Evolutionary conservation across 1,140 invertebrate genomes (phyloP).

Genomic region (Dendrolimus kikuchii): DNA sequence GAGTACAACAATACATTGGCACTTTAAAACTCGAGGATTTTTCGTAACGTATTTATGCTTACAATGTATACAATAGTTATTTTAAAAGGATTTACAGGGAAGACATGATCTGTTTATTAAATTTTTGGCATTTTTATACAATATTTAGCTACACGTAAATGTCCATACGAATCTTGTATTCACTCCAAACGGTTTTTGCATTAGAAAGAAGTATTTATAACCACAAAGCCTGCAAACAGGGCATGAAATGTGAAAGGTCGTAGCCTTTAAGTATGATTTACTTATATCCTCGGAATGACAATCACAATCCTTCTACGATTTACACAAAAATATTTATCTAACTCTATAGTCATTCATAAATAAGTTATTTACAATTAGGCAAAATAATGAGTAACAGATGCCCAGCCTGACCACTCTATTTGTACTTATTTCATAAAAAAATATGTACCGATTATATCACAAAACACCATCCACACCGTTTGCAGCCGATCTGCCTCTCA

Average conservation of each 20-base stretch:
- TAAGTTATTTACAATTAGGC: neutral
- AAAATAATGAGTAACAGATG: too few species aligned
- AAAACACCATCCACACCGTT: constrained; percentile 28
- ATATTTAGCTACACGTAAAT: constrained; percentile 5
- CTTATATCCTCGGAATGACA: constrained; percentile 27
- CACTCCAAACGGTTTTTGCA: neutral
- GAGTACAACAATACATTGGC: constrained; percentile 14
- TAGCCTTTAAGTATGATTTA: neutral
- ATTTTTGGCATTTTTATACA: constrained; percentile 15
- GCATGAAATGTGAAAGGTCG: too few species aligned
- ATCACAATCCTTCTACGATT: constrained; percentile 30
- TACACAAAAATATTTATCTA: constrained; percentile 6
- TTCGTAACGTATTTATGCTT: constrained; percentile 9
- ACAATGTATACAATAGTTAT: constrained; percentile 17
- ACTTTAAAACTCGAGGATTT: constrained; percentile 12
- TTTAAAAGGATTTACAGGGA: constrained; percentile 50
- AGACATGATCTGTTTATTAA: constrained; percentile 52
- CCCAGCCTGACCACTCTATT: constrained; percentile 42
- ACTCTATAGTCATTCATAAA: constrained; percentile 20
- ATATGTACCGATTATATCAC: constrained; percentile 66
- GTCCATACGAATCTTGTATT: neutral
- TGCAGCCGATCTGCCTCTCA: constrained; percentile 52
- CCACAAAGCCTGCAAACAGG: constrained; percentile 1
- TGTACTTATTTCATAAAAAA: constrained; percentile 69
- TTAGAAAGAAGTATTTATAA: neutral